Percentiles rank a stretch among this genome's conserved stretches.
These are phyloP conservation scores for Cecidostiba fungosa DNA, from an alignment of 2,888 invertebrate species.

Conservation along the genomic window DNA sequence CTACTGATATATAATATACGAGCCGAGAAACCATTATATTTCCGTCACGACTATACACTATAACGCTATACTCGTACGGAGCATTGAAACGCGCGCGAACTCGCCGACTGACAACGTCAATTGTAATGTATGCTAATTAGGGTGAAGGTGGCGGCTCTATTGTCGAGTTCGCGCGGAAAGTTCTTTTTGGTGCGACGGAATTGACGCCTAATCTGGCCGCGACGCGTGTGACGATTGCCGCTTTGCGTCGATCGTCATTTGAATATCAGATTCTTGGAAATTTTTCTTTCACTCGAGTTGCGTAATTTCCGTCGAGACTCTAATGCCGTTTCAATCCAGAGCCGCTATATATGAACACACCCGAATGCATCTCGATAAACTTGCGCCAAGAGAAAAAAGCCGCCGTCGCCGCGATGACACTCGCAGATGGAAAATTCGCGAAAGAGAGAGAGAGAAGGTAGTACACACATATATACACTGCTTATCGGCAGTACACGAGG, in stretches of 20 bases:
- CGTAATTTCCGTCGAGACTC: not conserved
- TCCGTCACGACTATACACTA: not conserved
- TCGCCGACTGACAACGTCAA: conserved; percentile 36
- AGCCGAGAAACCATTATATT: not conserved
- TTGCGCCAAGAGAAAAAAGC: no score
- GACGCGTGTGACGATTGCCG: conserved; percentile 5
- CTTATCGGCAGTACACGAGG: conserved; percentile 55
- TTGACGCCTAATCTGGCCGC: conserved; percentile 13
- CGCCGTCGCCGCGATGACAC: conserved; percentile 19
- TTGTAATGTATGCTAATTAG: conserved; percentile 50
- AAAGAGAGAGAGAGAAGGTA: not conserved
- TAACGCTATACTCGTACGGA: not conserved
- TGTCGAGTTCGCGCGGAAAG: conserved; percentile 3
- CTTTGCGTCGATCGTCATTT: not conserved
- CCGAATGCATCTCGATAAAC: conserved; percentile 31
- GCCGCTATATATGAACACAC: not conserved
- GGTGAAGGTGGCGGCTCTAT: not conserved
- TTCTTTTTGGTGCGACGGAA: not conserved
- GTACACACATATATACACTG: not conserved
- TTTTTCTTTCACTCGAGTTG: not conserved
- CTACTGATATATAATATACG: not conserved
- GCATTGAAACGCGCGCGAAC: not conserved
- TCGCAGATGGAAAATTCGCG: conserved; percentile 47
- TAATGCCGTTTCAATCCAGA: no score
- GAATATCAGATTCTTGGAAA: not conserved